Evolutionary conservation across 2,888 invertebrate genomes (phyloP).

Genomic region (Lasioglossum oenotherae): DNA sequence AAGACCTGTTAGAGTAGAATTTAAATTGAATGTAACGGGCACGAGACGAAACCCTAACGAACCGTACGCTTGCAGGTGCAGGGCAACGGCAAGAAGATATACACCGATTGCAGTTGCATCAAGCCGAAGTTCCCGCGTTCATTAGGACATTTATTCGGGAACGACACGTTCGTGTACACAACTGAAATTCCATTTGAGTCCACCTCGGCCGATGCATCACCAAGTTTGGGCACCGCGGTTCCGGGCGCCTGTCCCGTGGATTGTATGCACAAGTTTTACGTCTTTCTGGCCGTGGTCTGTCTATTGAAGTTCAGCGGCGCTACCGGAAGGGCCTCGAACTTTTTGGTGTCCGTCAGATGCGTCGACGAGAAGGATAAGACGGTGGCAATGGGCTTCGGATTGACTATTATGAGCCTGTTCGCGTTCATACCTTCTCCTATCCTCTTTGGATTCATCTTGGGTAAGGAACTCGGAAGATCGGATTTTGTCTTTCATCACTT

Average conservation of each 20-base stretch:
- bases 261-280: slow-evolving; percentile 86
- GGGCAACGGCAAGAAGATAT: slow-evolving; percentile 76
- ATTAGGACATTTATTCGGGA: slow-evolving; percentile 60
- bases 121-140: slow-evolving; percentile 70
- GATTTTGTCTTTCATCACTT: too few relatives aligned
- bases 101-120: slow-evolving; percentile 86
- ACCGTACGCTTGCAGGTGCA: slow-evolving; percentile 73
- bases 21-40: too few relatives aligned
- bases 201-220: slow-evolving; percentile 55
- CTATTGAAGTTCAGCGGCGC: slow-evolving; percentile 87
- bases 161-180: slow-evolving; percentile 58
- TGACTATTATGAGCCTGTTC: slow-evolving; percentile 89
- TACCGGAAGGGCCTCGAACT: slow-evolving; percentile 87
- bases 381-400: slow-evolving; percentile 89
- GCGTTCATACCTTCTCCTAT: slow-evolving; percentile 92
- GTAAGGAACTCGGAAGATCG: slow-evolving; percentile 78
- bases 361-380: slow-evolving; percentile 91
- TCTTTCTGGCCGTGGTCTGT: slow-evolving; percentile 86
- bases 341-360: slow-evolving; percentile 88
- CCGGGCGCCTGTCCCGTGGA: slow-evolving; percentile 87
- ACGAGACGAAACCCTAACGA: not conserved
- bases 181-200: slow-evolving; percentile 69
- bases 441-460: slow-evolving; percentile 90
- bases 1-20: too few relatives aligned
- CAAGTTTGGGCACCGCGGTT: slow-evolving; percentile 81